These are phyloP conservation scores for Zosterops pallidus DNA, from an alignment of 2,113 vertebrate genomes.

Conservation along the genomic window DNA sequence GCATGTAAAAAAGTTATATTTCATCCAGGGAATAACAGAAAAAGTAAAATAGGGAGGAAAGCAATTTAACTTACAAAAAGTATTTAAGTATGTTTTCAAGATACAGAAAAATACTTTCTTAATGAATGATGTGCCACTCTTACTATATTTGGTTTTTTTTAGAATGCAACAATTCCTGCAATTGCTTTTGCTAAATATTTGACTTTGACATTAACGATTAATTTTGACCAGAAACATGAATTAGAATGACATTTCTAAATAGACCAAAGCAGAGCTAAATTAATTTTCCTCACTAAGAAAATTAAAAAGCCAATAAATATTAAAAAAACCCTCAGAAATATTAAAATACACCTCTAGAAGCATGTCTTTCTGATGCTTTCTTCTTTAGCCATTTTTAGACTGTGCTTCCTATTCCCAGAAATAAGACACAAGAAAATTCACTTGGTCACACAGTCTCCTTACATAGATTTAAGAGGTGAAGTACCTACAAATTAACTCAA, in stretches of 20 bases:
- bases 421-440: not conserved
- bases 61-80: not conserved
- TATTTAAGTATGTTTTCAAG: not conserved
- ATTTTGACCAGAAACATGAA: not conserved
- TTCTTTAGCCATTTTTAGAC: not conserved
- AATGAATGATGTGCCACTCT: not conserved
- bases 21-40: not conserved
- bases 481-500: constrained; percentile 13
- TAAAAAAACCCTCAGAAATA: not conserved
- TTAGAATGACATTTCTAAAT: not conserved
- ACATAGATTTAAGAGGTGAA: constrained; percentile 34
- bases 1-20: not conserved
- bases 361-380: not conserved
- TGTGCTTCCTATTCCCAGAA: not conserved
- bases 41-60: not conserved
- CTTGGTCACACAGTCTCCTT: not conserved
- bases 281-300: not conserved
- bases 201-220: not conserved
- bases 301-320: not conserved
- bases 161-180: not conserved
- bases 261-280: not conserved
- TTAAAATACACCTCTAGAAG: not conserved
- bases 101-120: not conserved
- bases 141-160: not conserved
- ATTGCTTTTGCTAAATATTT: not conserved